Evolutionary conservation across 2,797 vertebrate species (phyloP), one percentile per base, ranked within the genome.

Genomic region (Austrolebias charrua): DNA sequence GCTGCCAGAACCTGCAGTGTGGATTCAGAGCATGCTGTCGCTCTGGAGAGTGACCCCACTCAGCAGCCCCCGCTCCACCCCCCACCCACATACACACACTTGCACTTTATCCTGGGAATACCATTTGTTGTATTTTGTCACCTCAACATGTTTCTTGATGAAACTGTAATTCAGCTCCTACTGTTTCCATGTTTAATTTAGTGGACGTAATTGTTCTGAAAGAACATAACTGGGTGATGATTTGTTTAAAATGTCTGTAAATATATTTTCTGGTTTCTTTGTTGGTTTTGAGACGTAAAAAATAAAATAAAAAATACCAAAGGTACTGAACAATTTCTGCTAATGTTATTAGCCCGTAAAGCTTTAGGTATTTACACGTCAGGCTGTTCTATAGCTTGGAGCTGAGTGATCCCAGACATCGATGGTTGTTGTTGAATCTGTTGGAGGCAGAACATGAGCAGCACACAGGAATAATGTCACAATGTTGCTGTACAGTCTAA

Each of bases 1-100:
- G 98, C 92, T 99, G 98, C 92, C 98, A 99, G 96, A 99, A 99
- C 69, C 95, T 99, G 90, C 98, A 99, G 94, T 99, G 98, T 89
- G 97, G 96, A 86, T 98, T 98, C 93, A 94, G 96, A 86, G 96
- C 94, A 76, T 99, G 98, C 93, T 99, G 98, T 90, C 96, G 98
- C 88, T 98, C 97, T 71, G 98, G 98, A 78, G 98, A 99, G 86
- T 99, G 93, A 94, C 83, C 44, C 71, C 2, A 16, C 33, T 64
- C 18, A 33, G 82, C 75, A 51, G 60, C 6, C 73, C 81, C 84
- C 68, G 69, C 68, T 73, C 66, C 69, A 75, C 24, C 24, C 24
- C 24, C 24, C 24, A 1, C 24, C 1, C 24, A 24, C 24, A 24
- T 3, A 24, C 24, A 24, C 24, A 1, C 24, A 24, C 75, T 86